Percentiles rank a stretch among this genome's conserved stretches.
phyloP scores from a whole-genome alignment of 2,113 vertebrate species.

The Tachysurus fulvidraco region DNA sequence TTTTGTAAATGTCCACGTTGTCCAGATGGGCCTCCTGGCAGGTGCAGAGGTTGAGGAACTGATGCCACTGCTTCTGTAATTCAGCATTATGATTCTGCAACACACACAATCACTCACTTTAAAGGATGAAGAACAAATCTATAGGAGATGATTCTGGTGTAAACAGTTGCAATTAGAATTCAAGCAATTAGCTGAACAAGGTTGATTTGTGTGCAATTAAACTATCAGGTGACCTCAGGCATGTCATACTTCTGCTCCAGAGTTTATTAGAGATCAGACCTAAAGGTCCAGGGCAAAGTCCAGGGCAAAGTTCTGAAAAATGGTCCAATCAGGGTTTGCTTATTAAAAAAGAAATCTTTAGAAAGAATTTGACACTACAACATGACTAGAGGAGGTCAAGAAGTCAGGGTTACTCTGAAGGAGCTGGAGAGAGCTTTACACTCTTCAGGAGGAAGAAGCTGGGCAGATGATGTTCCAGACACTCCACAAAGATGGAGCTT shows the following conservation, averaged over 20 bases:
- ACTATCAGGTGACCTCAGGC: not conserved
- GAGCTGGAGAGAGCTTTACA: too few relatives aligned
- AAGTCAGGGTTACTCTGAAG: not conserved
- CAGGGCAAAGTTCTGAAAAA: not conserved
- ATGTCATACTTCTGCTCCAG: not conserved
- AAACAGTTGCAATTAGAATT: not conserved
- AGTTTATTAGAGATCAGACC: not conserved
- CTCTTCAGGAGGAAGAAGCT: too few relatives aligned
- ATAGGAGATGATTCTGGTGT: not conserved
- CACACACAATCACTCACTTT: not conserved
- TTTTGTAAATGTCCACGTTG: constrained; percentile 82
- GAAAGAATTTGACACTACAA: too few relatives aligned
- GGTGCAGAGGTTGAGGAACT: constrained; percentile 89
- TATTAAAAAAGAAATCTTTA: not conserved
- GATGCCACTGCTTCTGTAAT: constrained; percentile 86
- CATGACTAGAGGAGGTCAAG: too few relatives aligned
- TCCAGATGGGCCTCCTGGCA: constrained; percentile 89
- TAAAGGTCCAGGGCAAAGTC: not conserved
- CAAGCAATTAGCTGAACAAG: not conserved
- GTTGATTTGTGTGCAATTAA: not conserved
- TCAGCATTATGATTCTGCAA: constrained; percentile 81
- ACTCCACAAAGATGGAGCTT: not conserved
- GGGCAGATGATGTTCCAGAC: not conserved
- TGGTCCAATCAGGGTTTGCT: not conserved
- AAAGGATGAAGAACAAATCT: not conserved